Evolutionary conservation across 2,797 vertebrate genomes (phyloP).

Genomic region (Acanthiza pusilla): DNA sequence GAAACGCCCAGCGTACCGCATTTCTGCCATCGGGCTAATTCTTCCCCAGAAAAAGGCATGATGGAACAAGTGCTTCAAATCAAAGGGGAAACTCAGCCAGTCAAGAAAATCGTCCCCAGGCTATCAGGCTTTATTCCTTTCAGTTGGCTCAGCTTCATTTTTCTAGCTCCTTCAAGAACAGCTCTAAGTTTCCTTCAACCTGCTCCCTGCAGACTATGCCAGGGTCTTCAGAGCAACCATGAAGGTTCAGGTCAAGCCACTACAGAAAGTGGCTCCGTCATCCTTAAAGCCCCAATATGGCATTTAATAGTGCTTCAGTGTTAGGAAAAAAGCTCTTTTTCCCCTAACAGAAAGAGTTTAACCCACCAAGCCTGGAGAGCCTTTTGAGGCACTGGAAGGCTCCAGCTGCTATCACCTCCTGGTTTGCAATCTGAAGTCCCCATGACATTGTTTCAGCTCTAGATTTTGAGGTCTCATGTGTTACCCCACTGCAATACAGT

Average conservation of each 20-base stretch:
- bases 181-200: not conserved
- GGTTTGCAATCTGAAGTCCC: not conserved
- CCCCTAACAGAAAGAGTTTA: not conserved
- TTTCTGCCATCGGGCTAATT: conserved; percentile 9
- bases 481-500: not conserved
- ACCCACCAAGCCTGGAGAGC: not conserved
- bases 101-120: not conserved
- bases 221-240: not conserved
- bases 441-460: not conserved
- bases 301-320: not conserved
- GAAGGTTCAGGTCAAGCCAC: not conserved
- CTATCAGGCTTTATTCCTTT: conserved; percentile 6
- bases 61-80: conserved; percentile 43
- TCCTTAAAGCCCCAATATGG: not conserved
- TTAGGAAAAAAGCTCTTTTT: not conserved
- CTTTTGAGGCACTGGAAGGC: not conserved
- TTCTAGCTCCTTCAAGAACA: not conserved
- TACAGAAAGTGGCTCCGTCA: not conserved
- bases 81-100: conserved; percentile 5
- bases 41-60: conserved; percentile 20
- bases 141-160: not conserved
- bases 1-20: fast-evolving
- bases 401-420: not conserved
- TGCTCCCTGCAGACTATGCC: not conserved
- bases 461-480: not conserved